A percentile compares a stretch with the other conserved stretches of the same genome.
These are phyloP conservation scores for Dysmachus trigonus DNA, from an alignment of 2,888 invertebrate species.

Conservation along the genomic window DNA sequence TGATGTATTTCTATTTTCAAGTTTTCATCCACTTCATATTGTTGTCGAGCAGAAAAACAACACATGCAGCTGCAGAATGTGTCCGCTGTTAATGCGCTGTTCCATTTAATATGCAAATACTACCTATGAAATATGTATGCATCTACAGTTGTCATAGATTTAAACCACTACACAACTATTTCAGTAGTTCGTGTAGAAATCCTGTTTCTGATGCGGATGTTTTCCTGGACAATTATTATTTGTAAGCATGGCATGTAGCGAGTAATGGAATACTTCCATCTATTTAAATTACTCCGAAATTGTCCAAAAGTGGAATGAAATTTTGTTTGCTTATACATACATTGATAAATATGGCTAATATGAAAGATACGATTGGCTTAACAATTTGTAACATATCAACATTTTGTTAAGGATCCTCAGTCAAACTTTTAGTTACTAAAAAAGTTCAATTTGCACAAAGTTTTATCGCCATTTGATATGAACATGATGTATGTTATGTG, in stretches of 20 bases:
- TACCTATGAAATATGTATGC: not conserved
- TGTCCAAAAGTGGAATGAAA: too few species aligned
- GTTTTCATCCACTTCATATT: not conserved
- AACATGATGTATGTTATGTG: too few species aligned
- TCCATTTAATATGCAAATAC: not conserved
- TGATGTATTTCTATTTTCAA: not conserved
- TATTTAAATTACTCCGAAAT: too few species aligned
- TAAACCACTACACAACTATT: not conserved
- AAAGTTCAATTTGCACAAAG: too few species aligned
- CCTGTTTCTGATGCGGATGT: not conserved
- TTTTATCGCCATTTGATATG: too few species aligned
- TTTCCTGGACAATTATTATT: not conserved
- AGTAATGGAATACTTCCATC: too few species aligned
- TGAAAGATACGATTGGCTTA: too few species aligned
- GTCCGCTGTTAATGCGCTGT: not conserved
- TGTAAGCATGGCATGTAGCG: not conserved
- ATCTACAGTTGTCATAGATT: not conserved
- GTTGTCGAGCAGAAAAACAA: not conserved
- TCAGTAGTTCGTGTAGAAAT: not conserved
- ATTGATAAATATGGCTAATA: too few species aligned
- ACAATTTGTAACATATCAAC: too few species aligned
- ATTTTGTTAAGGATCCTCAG: too few species aligned
- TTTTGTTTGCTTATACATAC: too few species aligned
- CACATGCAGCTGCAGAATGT: not conserved
- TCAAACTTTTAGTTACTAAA: too few species aligned